Conservation (phyloP, 1,140 invertebrate species). For the Dryas iulia region DNA sequence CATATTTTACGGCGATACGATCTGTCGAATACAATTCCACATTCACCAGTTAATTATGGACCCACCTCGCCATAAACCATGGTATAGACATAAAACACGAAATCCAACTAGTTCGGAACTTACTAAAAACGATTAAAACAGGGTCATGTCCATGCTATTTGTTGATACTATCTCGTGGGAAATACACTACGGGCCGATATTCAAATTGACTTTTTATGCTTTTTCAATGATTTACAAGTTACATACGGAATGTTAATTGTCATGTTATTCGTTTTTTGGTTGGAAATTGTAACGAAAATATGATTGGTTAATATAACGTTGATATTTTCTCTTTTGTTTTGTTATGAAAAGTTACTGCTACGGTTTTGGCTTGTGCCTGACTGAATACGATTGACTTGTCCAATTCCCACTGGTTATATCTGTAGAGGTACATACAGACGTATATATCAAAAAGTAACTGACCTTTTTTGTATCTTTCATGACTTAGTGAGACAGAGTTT, state of each 20-base stretch:
- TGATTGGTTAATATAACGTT: background rate
- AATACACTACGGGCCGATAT: background rate
- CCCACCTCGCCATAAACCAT: conserved; percentile 24
- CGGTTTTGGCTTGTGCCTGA: too few relatives aligned
- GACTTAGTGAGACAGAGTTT: too few relatives aligned
- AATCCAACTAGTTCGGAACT: conserved; percentile 21
- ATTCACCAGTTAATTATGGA: conserved; percentile 29
- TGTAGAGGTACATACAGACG: too few relatives aligned
- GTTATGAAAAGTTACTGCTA: too few relatives aligned
- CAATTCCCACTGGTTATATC: too few relatives aligned
- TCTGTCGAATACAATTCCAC: conserved; percentile 31
- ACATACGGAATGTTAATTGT: background rate
- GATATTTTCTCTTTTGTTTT: background rate
- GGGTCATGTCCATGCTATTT: background rate
- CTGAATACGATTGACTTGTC: too few relatives aligned
- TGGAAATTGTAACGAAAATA: background rate
- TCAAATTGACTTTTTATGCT: background rate
- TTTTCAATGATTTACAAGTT: conserved; percentile 1
- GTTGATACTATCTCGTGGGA: background rate
- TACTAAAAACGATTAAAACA: conserved; percentile 35
- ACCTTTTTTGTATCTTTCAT: too few relatives aligned
- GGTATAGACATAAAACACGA: conserved; percentile 8
- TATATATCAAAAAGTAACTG: too few relatives aligned
- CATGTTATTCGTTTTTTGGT: background rate
- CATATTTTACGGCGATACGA: conserved; percentile 21